Base-by-base conservation (phyloP, 2,888 invertebrate species). In the Tortrix viridana region DNA sequence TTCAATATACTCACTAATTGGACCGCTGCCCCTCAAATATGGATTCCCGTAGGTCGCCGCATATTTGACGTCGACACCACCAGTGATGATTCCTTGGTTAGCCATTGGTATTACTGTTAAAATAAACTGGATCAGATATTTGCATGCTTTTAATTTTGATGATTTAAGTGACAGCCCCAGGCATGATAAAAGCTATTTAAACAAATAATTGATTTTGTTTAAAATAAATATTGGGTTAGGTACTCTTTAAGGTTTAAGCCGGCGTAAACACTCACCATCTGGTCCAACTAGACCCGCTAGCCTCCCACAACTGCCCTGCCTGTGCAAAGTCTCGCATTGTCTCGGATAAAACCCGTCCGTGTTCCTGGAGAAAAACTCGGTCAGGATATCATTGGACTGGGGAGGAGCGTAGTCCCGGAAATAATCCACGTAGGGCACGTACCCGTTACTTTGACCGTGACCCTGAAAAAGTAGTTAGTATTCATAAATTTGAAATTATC, bases 41-140 rank as follows among this genome's bases (percentile, higher is more conserved):
- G 97, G 97, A 84, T 98, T 98, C 55, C 97, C 96, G 77, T 98
- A 98, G 5, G 96, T 96, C 48, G 98, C 97, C 60, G 97, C 96
- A 82, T 96, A 98, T 76, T 97, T 93, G 2, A 97, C 97, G 82
- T 97, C 97, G 62, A 97, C 94, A 60, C 86, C 86, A 1, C 85
- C 84, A 12, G 82, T 72, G 9, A 90, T 71, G 3, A 86, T 83
- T 43, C 86, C 85, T 38, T 88, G 79, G 56, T 82, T 88, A 1
- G 84, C 72, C 84, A 90, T 82, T 0, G 91, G 91, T 68, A 92
- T 92, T 0, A 92, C 91, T 92, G 72, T 46, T 54, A 26, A 57
- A 48, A 58, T 57, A 60, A 46, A 55, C 0, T 7, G 1, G 7
- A 32, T 32, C 32, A 32, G 32, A 3, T 9, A 12, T 12, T 32